Evolutionary conservation across 2,113 vertebrate species (phyloP), one percentile per base, ranked within the genome.

Genomic region (Atlantisia rogersi): DNA sequence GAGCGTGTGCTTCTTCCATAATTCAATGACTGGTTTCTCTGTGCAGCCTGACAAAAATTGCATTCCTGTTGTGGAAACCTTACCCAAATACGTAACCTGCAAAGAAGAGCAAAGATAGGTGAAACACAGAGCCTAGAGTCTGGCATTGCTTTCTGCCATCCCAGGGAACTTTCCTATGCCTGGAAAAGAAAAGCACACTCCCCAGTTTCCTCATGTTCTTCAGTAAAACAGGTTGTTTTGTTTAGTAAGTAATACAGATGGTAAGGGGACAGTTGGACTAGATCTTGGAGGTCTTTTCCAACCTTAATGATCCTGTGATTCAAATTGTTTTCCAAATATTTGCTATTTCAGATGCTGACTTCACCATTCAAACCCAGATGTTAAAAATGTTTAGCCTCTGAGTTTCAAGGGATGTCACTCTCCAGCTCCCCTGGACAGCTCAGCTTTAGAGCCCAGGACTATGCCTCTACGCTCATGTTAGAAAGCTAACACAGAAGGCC

Each of bases 1-100:
- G 3, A 98, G 95, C 0, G 97, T 98, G 19, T 98, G 98, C 48
- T 97, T 98, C 96, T 99, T 99, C 98, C 99, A 99, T 67, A 99
- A 98, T 90, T 99, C 99, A 5, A 99, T 98, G 90, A 99, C 99
- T 0, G 99, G 99, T 15, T 99, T 99, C 91, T 99, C 99, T 10
- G 99, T 99, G 98, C 99, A 99, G 91, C 99, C 99, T 19, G 99
- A 99, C 77, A 99, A 97, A 97, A 99, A 99, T 65, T 99, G 99
- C 92, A 99, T 98, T 92, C 99, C 99, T 29, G 98, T 98, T 95
- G 99, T 99, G 25, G 99, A 98, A 95, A 99, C 98, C 88, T 99
- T 99, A 65, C 99, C 99, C 97, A 99, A 97, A 94, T 99, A 99
- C 2, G 98, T 99, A 79, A 99, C 99, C 99, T 99, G 97, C 70